Evolutionary conservation across 2,888 invertebrate species (phyloP), one percentile per base, ranked within the genome.

Genomic region (Miltochrista miniata): DNA sequence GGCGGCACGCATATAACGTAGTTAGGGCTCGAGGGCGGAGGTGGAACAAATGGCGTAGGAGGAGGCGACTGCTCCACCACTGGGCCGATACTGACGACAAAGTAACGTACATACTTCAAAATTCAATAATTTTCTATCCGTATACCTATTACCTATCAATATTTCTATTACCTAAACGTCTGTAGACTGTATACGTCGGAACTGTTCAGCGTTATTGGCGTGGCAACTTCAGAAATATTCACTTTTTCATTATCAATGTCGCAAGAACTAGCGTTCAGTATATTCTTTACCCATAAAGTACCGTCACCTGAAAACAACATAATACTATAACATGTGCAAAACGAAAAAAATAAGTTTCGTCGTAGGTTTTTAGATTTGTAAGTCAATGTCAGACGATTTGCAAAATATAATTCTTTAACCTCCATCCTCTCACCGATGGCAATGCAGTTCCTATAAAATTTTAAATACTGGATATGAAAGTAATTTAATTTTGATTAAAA

Each of bases 241-340:
- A 57, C 29, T 29, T 64, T 54, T 3, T 48, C 3, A 5, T 44
- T 9, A n/a, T 56, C 56, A 13, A 75, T 44, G n/a, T 79, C 66
- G 0, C 81, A 70, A 0, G 87, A 82, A 53, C 86, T 83, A 3
- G 61, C 56, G 38, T 72, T 79, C 45, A 85, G 51, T 12, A 81
- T 74, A 47, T 84, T 87, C 56, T 72, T 70, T n/a, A 87, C 74
- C 87, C 87, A 87, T 0, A 87, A 68, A 10, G 64, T 73, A 0
- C 54, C 61, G 1, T 72, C 63, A 38, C 78, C 84, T 85, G n/a
- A n/a, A n/a, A n/a, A n/a, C n/a, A n/a, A n/a, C n/a, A n/a, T n/a
- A n/a, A n/a, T n/a, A n/a, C n/a, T n/a, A n/a, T n/a, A n/a, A n/a
- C n/a, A n/a, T n/a, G n/a, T n/a, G n/a, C n/a, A n/a, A n/a, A n/a